These are phyloP conservation scores for Baccha elongata DNA, from an alignment of 2,888 invertebrate species.

Conservation along the genomic window DNA sequence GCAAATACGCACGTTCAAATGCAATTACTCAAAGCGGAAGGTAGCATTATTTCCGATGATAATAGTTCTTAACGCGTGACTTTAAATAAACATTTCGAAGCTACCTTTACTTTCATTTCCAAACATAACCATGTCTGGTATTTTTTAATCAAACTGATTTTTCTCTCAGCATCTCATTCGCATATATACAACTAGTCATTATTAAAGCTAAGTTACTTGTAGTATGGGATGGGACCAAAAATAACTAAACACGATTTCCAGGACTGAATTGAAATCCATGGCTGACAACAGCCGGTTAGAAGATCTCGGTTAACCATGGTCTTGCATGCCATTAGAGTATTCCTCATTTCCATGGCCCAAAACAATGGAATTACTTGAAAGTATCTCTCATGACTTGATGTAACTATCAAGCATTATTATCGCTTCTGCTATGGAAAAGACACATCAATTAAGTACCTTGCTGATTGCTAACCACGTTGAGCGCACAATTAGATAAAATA, in stretches of 20 bases:
- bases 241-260: constrained; percentile 16
- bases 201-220: not conserved
- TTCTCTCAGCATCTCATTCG: not conserved
- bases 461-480: constrained; percentile 23
- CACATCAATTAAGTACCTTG: constrained; percentile 25
- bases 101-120: not conserved
- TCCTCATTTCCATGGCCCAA: not conserved
- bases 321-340: not conserved
- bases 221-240: constrained; percentile 29
- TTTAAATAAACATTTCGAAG: not conserved
- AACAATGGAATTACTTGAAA: constrained; percentile 47
- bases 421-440: constrained; percentile 10
- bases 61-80: constrained; percentile 38
- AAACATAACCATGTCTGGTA: not conserved
- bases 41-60: not conserved
- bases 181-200: not conserved
- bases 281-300: constrained; percentile 7
- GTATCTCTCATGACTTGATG: constrained; percentile 9
- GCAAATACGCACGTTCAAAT: constrained; percentile 47
- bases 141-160: not conserved
- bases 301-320: constrained; percentile 41
- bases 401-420: constrained; percentile 20
- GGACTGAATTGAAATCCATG: constrained; percentile 8
- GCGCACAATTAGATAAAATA: constrained; percentile 35
- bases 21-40: constrained; percentile 27